Base-by-base conservation (phyloP, 1,140 invertebrate genomes). In the Diorhabda sublineata region DNA sequence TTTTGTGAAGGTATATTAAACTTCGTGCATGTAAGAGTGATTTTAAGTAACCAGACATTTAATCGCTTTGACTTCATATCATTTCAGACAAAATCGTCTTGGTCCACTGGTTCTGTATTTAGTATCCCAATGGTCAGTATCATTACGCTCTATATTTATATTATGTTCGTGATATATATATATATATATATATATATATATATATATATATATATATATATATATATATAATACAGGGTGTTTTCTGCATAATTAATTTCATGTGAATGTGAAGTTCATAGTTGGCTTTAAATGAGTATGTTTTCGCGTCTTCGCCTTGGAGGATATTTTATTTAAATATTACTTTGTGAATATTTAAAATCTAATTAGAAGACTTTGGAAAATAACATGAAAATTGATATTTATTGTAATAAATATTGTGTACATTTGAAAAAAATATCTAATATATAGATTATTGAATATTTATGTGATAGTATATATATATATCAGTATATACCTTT, bases 1-100 rank as follows among this genome's bases (percentile, higher is more conserved):
- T 75, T 74, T 76, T 74, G 69, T 76, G 70, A 73, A 74, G 68
- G 73, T 72, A 75, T 75, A 75, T 75, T 73, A 71, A 52, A 78
- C 70, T 73, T 60, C 73, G 72, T 70, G 71, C 75, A 75, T 74
- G 74, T 73, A 72, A 69, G 73, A 77, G 72, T 76, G 75, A 74
- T 75, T 71, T 71, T 69, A 72, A 73, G 65, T 68, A 70, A 45
- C 74, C 71, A 75, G 69, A 70, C 67, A 68, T 68, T 57, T 9
- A 68, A 26, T 71, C 69, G 57, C 45, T 56, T 57, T 71, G 66
- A 67, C 66, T 62, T 61, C 60, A 65, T 63, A 66, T 61, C 56
- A 68, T 58, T 63, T 67, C 44, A 57, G 61, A 56, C 58, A 64
- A 70, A 71, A 74, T 71, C 68, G 66, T 67, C 68, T 67, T 74